Base-by-base conservation (phyloP, 1,140 invertebrate species). In the Zaprionus tsacasi region DNA sequence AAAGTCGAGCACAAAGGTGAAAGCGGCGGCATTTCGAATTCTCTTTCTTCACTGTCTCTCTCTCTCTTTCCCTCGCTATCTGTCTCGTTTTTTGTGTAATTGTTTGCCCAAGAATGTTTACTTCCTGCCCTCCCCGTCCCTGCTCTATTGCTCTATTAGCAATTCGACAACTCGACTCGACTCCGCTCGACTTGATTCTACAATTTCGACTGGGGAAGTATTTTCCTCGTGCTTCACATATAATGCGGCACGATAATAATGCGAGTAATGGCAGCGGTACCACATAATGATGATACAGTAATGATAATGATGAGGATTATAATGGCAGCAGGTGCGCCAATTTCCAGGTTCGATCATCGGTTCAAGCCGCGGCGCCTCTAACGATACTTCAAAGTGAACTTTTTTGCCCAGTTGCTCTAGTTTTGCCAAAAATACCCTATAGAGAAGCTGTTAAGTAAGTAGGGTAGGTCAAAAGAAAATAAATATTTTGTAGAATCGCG, bases 11-110 rank as follows among this genome's bases (percentile, higher is more conserved):
- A 54, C 59, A 74, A 75, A 81, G 69, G 81, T 83, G 78, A 83
- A 83, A 85, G 81, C 82, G 58, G 48, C 38, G 33, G 43, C 59
- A 81, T 85, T 85, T 66, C 45, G 65, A 73, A 85, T 85, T 85
- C 67, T 72, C 55, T 66, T 56, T 27, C 33, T 64, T 74, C 27
- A 66, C 45, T 63, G 11, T 36, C 40, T 36, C 5, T 21, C n/a
- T 15, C 15, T 7, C 6, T 57, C n/a, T 30, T 50, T 30, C 27
- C 6, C 27, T 30, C 27, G 1, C 27, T 30, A 30, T 30, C 27
- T 30, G 3, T 58, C 6, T 78, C 40, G 1, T 25, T 33, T 73
- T 57, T 48, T 17, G 65, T 64, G 70, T 82, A 81, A 82, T 81
- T 81, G 61, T 61, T 70, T 48, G 38, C 70, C 69, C 64, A 82